These are phyloP conservation scores for Phyllotreta striolata DNA, from an alignment of 2,888 invertebrate species.

Conservation along the genomic window DNA sequence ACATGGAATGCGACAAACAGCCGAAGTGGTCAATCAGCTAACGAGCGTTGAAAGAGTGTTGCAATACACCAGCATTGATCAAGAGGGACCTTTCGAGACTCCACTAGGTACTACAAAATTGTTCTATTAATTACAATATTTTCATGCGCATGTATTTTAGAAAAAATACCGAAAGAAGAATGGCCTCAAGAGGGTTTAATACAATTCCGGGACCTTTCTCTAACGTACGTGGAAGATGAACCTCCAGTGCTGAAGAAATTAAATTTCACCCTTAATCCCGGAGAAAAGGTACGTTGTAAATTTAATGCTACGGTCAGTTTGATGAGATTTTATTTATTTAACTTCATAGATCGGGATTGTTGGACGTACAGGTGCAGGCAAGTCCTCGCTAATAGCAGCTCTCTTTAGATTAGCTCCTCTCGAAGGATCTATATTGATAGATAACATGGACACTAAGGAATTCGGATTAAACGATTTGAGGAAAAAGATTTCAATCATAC, in stretches of 20 bases:
- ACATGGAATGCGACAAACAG: constrained; percentile 80
- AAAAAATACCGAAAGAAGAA: constrained; percentile 61
- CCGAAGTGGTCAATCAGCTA: constrained; percentile 78
- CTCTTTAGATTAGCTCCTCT: constrained; percentile 84
- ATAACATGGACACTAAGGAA: constrained; percentile 73
- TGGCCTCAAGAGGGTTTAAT: constrained; percentile 70
- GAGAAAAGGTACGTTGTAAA: constrained; percentile 73
- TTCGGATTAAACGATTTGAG: constrained; percentile 82
- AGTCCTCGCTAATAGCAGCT: constrained; percentile 83
- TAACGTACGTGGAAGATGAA: constrained; percentile 70
- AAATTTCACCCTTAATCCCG: constrained; percentile 68
- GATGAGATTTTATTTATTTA: constrained; percentile 55
- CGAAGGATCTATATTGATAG: constrained; percentile 79
- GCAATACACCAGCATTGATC: constrained; percentile 77
- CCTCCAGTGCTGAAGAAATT: constrained; percentile 74
- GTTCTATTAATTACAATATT: constrained; percentile 68
- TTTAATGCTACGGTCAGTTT: constrained; percentile 65
- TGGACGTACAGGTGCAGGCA: constrained; percentile 89
- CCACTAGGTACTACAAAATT: constrained; percentile 61
- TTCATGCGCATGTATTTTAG: constrained; percentile 62
- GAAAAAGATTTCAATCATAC: constrained; percentile 87
- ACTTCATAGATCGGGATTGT: constrained; percentile 77
- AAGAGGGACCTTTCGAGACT: constrained; percentile 72
- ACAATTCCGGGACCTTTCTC: constrained; percentile 66
- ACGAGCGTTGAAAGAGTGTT: constrained; percentile 82